Evolutionary conservation across 37 sponge, comb jelly and placozoan species (phyloP).

Genomic region (Ephydatia muelleri): DNA sequence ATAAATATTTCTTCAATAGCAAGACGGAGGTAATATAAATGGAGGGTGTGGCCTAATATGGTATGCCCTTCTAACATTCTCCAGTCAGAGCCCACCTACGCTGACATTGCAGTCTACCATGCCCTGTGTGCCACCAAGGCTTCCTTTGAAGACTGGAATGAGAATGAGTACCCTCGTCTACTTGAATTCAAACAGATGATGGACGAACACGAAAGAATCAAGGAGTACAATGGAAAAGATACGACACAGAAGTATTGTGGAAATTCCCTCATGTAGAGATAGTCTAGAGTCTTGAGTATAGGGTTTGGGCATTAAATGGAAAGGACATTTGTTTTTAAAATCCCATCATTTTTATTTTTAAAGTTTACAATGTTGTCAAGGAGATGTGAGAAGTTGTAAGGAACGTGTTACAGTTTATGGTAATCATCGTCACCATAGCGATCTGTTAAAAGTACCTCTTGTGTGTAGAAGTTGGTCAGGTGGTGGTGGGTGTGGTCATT

Average conservation of each 20-base stretch:
- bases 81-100: slow-evolving; percentile 52
- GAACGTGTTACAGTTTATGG: no score
- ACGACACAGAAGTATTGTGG: slow-evolving; percentile 39
- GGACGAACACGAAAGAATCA: slow-evolving; percentile 28
- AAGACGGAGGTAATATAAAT: neutral
- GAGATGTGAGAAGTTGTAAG: no score
- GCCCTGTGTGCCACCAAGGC: slow-evolving; percentile 29
- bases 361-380: no score
- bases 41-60: neutral
- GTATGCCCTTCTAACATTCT: neutral
- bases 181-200: slow-evolving; percentile 61
- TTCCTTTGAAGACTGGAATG: slow-evolving; percentile 38
- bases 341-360: no score
- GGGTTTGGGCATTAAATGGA: no score
- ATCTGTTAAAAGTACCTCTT: no score
- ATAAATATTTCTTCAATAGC: neutral
- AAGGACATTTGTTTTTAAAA: no score
- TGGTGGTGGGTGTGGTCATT: neutral
- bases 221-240: slow-evolving; percentile 23
- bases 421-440: no score
- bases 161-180: slow-evolving; percentile 24
- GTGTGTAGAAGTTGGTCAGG: neutral
- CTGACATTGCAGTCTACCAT: slow-evolving; percentile 56
- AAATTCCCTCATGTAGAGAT: slow-evolving; percentile 59
- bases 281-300: no score